Percentiles rank a stretch among this genome's conserved stretches.
Evolutionary conservation across 1,140 invertebrate genomes (phyloP).

Genomic region (Brachystomella parvula): DNA sequence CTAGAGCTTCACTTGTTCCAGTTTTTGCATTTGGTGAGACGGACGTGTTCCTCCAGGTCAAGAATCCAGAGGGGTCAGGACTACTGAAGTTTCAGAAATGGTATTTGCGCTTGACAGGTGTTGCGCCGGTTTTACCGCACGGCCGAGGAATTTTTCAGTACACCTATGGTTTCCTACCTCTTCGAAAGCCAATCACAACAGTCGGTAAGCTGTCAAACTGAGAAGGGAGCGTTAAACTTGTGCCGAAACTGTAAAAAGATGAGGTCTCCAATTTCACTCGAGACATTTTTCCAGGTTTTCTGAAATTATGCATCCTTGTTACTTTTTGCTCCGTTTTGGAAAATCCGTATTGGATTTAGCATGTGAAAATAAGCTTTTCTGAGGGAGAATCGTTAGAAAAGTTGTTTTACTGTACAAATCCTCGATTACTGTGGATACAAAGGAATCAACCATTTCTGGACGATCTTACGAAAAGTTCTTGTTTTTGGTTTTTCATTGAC

Average conservation of each 20-base stretch:
- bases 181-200: neutral
- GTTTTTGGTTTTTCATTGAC: too few relatives aligned
- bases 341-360: too few relatives aligned
- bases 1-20: neutral
- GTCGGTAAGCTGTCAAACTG: neutral
- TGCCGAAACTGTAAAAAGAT: neutral
- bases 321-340: too few relatives aligned
- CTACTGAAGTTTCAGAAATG: neutral
- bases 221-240: neutral
- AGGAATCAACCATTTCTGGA: too few relatives aligned
- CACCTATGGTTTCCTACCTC: neutral
- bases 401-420: too few relatives aligned
- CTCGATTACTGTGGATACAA: too few relatives aligned
- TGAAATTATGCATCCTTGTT: too few relatives aligned
- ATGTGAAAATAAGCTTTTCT: too few relatives aligned
- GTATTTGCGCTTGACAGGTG: neutral
- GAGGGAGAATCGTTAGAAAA: too few relatives aligned
- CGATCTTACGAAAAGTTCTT: too few relatives aligned
- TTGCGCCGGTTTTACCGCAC: neutral
- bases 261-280: too few relatives aligned
- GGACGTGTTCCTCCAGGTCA: neutral
- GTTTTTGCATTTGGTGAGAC: conserved; percentile 1
- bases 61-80: neutral
- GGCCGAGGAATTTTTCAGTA: neutral
- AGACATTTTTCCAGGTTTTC: too few relatives aligned